Evolutionary conservation across 2,888 invertebrate genomes (phyloP).

Genomic region (Eudasyphora cyanicolor): DNA sequence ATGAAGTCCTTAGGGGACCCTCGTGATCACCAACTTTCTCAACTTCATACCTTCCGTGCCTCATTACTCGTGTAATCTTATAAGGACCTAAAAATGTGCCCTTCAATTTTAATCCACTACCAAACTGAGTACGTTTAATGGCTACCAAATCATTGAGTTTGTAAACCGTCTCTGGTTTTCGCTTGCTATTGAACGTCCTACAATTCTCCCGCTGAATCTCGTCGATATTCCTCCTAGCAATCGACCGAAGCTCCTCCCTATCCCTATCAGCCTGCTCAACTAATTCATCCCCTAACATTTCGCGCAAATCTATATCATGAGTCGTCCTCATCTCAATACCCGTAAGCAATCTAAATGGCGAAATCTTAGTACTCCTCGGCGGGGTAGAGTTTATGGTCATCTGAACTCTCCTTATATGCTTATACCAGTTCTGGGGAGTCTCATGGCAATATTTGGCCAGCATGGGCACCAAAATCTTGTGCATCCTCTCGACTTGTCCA

Average conservation of each 20-base stretch:
- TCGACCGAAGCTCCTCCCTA: too few species aligned
- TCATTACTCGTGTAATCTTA: not conserved
- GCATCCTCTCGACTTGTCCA: conserved; percentile 56
- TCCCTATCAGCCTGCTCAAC: too few species aligned
- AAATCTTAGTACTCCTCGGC: conserved; percentile 44
- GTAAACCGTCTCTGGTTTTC: not conserved
- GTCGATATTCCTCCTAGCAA: not conserved
- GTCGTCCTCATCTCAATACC: conserved; percentile 51
- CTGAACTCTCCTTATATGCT: conserved; percentile 57
- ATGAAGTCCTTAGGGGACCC: conserved; percentile 18
- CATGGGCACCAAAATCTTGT: conserved; percentile 71
- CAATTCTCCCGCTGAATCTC: not conserved
- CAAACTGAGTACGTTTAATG: conserved; percentile 40
- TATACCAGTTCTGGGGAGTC: conserved; percentile 67
- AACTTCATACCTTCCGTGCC: conserved; percentile 35
- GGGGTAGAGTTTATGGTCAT: conserved; percentile 67
- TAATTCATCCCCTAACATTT: too few species aligned
- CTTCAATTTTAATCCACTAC: conserved; percentile 13
- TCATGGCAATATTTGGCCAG: conserved; percentile 73
- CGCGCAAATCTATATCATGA: conserved; percentile 35
- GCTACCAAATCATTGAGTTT: conserved; percentile 17
- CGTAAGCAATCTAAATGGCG: conserved; percentile 51
- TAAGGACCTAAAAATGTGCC: conserved; percentile 30
- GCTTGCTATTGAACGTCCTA: not conserved
- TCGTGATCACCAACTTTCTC: conserved; percentile 45